Percentiles rank a stretch among this genome's conserved stretches.
Evolutionary conservation across 2,113 vertebrate species (phyloP).

Genomic region (Telmatochromis sp.): DNA sequence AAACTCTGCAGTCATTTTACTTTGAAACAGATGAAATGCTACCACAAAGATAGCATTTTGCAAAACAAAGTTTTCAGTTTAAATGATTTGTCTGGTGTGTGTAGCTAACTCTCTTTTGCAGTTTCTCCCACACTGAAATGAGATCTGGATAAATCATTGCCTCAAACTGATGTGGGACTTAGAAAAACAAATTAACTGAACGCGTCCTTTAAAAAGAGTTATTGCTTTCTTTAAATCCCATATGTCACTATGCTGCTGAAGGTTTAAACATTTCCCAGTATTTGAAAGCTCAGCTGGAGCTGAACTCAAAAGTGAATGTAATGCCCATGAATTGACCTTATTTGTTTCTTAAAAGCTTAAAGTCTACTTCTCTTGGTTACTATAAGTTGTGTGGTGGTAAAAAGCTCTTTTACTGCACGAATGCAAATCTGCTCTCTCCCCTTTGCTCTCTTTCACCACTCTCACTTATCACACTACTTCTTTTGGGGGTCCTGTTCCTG

Average conservation of each 20-base stretch:
- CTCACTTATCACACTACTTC: constrained; percentile 1
- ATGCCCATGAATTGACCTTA: not conserved
- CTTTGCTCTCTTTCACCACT: not conserved
- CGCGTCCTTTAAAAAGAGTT: not conserved
- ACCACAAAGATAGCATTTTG: not conserved
- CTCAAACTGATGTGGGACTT: not conserved
- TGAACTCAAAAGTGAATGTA: not conserved
- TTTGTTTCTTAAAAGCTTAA: not conserved
- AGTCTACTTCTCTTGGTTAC: not conserved
- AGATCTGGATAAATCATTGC: not conserved
- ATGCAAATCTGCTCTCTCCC: not conserved
- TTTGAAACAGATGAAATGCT: not conserved
- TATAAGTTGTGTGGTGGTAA: not conserved
- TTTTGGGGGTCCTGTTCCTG: constrained; percentile 28
- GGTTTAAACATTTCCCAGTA: not conserved
- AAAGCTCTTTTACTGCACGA: not conserved
- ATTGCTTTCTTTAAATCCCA: not conserved
- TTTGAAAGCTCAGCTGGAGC: not conserved
- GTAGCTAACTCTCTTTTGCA: not conserved
- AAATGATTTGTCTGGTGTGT: not conserved
- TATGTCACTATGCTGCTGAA: not conserved
- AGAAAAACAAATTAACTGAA: not conserved
- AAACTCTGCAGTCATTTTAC: not conserved
- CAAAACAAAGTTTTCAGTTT: not conserved
- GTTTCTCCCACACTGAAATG: not conserved